phyloP scores from a whole-genome alignment of 2,888 invertebrate genomes.

The Mystacides longicornis region DNA sequence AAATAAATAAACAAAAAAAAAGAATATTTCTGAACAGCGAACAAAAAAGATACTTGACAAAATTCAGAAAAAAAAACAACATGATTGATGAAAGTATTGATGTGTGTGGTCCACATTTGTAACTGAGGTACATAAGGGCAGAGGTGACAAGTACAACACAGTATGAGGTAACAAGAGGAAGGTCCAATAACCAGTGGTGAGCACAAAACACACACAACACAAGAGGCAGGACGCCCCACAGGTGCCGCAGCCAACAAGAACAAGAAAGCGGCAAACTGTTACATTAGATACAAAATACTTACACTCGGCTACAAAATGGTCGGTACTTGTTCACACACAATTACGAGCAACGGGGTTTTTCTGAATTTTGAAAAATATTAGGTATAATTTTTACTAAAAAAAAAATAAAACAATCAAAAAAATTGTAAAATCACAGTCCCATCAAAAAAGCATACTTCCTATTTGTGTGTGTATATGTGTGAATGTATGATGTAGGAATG shows the following conservation, averaged over 20 bases:
- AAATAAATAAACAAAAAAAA: neutral
- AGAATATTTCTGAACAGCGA: neutral
- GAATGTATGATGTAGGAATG: no score
- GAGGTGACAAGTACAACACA: neutral
- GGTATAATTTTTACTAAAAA: neutral
- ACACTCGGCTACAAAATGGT: neutral
- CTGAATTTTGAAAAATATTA: conserved; percentile 2
- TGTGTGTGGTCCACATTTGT: no score
- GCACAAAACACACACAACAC: neutral
- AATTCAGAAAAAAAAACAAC: neutral
- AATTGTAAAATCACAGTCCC: no score
- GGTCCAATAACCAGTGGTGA: neutral
- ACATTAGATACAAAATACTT: neutral
- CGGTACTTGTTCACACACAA: conserved; percentile 1
- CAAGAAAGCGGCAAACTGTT: no score
- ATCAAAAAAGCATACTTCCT: no score
- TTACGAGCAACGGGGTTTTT: neutral
- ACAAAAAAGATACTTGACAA: neutral
- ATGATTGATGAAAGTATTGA: neutral
- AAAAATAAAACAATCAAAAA: no score
- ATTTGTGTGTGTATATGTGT: no score
- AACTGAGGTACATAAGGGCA: neutral
- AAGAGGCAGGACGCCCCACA: neutral
- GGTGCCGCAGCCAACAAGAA: neutral
- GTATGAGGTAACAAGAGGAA: neutral